Conservation (phyloP, 2,888 invertebrate species). For the Sphecodes monilicornis region DNA sequence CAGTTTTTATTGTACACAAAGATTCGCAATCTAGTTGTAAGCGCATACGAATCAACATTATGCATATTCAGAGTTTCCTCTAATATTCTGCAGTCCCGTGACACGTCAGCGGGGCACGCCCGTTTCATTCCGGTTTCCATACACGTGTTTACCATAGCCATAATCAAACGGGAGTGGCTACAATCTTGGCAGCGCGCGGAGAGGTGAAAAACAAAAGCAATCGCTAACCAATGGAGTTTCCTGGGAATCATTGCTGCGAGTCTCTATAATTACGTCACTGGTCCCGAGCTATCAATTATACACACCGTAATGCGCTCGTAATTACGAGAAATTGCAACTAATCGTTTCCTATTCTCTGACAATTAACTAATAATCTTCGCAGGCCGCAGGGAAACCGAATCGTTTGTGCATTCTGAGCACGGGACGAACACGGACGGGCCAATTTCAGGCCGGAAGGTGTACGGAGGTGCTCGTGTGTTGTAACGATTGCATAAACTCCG, state of each 20-base stretch:
- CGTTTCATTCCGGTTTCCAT: background rate
- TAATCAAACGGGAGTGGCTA: background rate
- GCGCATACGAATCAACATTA: background rate
- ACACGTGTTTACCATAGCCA: background rate
- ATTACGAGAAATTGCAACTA: background rate
- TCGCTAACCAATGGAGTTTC: background rate
- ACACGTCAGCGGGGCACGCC: background rate
- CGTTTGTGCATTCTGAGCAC: background rate
- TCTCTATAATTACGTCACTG: background rate
- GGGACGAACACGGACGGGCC: background rate
- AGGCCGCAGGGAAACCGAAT: background rate
- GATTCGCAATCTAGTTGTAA: too few species aligned
- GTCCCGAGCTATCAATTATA: background rate
- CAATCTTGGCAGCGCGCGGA: background rate
- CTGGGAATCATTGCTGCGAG: background rate
- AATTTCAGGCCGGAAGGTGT: conserved; percentile 5
- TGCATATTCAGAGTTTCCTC: background rate
- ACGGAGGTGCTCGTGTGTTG: conserved; percentile 25
- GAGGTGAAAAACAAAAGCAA: background rate
- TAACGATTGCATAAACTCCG: conserved; percentile 53
- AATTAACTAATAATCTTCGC: conserved; percentile 16
- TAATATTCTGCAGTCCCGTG: background rate
- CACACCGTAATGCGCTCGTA: background rate
- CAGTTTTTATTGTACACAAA: background rate
- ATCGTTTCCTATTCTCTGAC: conserved; percentile 4